These are phyloP conservation scores for Chaunax sp. DNA, from an alignment of 2,797 vertebrate species.

Conservation along the genomic window DNA sequence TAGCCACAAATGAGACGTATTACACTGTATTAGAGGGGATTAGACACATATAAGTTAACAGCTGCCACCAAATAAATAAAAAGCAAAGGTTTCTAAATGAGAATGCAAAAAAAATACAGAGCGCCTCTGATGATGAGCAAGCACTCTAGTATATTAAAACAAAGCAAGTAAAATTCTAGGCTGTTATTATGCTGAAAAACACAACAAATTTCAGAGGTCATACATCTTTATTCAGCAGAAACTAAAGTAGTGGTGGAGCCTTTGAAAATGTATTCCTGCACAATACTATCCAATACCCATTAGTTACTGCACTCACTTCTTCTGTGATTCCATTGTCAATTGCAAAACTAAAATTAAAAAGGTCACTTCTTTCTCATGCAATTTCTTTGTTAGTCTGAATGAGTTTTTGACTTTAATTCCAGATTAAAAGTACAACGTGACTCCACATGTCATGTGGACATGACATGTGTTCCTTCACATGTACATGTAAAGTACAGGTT, in stretches of 20 bases:
- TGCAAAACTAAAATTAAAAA: not conserved
- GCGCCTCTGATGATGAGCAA: conserved; percentile 12
- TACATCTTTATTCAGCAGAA: too few relatives aligned
- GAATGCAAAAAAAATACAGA: conserved; percentile 22
- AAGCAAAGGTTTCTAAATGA: conserved; percentile 50
- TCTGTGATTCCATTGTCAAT: not conserved
- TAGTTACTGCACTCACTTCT: not conserved
- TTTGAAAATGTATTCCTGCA: too few relatives aligned
- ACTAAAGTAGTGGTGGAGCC: too few relatives aligned
- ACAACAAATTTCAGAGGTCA: not conserved
- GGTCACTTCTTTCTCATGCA: not conserved
- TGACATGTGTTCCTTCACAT: too few relatives aligned
- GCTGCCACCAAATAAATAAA: conserved; percentile 63
- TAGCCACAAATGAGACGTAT: conserved; percentile 60
- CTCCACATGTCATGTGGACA: too few relatives aligned
- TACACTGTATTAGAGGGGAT: conserved; percentile 67
- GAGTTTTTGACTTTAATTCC: not conserved
- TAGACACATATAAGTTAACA: conserved; percentile 70
- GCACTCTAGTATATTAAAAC: conserved; percentile 4
- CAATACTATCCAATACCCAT: too few relatives aligned
- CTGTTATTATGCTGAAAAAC: not conserved
- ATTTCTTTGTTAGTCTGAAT: not conserved
- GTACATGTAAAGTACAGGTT: too few relatives aligned
- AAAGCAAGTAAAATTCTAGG: not conserved
- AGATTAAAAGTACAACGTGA: not conserved